Conservation (phyloP, 1,140 invertebrate genomes). For the Berghia stephanieae region DNA sequence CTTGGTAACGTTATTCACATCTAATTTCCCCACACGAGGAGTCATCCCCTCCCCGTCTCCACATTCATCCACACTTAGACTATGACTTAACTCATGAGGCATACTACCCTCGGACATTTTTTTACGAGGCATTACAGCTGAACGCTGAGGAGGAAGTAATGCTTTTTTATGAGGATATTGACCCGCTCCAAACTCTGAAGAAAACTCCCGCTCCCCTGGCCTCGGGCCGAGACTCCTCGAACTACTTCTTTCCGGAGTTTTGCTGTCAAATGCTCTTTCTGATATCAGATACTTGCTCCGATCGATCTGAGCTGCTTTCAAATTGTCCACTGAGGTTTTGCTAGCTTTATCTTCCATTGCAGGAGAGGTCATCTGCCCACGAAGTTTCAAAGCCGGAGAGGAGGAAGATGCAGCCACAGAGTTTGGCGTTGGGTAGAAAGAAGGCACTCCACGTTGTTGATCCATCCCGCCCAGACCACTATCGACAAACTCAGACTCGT, state of each 20-base stretch:
- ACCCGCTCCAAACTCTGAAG: slow-evolving; percentile 36
- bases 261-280: slow-evolving; percentile 41
- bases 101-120: slow-evolving; percentile 39
- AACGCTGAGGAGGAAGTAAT: slow-evolving; percentile 52
- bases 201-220: slow-evolving; percentile 5
- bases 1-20: slow-evolving; percentile 95
- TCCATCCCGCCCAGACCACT: slow-evolving; percentile 5
- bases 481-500: slow-evolving; percentile 36
- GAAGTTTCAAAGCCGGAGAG: slow-evolving; percentile 1
- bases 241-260: slow-evolving; percentile 44
- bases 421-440: slow-evolving; percentile 13
- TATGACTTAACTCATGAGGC: slow-evolving; percentile 22
- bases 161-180: slow-evolving; percentile 59
- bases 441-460: not conserved
- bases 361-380: slow-evolving; percentile 38
- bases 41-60: slow-evolving; percentile 2
- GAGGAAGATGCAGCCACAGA: too few relatives aligned
- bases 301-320: slow-evolving; percentile 58
- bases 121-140: slow-evolving; percentile 44
- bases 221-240: slow-evolving; percentile 38
- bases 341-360: slow-evolving; percentile 42
- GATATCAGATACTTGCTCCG: slow-evolving; percentile 60
- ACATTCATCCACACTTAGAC: slow-evolving; percentile 29
- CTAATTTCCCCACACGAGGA: slow-evolving; percentile 72
- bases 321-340: slow-evolving; percentile 52